Evolutionary conservation across 2,113 vertebrate species (phyloP).

Genomic region (Mobula birostris): DNA sequence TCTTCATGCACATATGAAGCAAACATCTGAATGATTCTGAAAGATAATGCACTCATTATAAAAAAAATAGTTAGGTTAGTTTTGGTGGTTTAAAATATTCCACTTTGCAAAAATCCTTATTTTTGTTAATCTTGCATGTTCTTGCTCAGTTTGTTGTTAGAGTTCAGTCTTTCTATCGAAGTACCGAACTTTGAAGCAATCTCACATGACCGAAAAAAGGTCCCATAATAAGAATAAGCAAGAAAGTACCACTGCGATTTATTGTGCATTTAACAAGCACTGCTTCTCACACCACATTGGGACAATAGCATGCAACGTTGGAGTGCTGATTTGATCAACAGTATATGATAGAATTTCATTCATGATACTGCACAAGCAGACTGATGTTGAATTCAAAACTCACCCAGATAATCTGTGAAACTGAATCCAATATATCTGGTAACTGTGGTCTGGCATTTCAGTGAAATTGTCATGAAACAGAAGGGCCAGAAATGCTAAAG

Average conservation of each 20-base stretch:
- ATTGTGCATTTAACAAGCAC: neutral
- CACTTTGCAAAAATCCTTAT: neutral
- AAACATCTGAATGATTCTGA: neutral
- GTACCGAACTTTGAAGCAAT: neutral
- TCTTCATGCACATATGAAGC: neutral
- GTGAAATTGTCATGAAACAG: neutral
- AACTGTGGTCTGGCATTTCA: neutral
- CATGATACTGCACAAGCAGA: neutral
- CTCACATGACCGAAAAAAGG: neutral
- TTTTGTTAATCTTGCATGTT: neutral
- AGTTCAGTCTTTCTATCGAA: neutral
- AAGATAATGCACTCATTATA: neutral
- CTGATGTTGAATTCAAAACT: neutral
- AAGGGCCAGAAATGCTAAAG: neutral
- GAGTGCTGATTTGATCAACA: neutral
- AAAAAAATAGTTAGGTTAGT: neutral
- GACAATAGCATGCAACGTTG: neutral
- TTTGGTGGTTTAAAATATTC: neutral
- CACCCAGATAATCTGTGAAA: neutral
- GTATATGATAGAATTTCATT: neutral
- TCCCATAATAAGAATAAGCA: conserved; percentile 3
- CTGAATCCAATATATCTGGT: neutral
- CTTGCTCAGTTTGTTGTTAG: neutral
- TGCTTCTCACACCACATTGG: neutral
- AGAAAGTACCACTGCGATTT: neutral